Evolutionary conservation across 2,888 invertebrate genomes (phyloP), one percentile per base, ranked within the genome.

Genomic region (Oegoconia quadripuncta): DNA sequence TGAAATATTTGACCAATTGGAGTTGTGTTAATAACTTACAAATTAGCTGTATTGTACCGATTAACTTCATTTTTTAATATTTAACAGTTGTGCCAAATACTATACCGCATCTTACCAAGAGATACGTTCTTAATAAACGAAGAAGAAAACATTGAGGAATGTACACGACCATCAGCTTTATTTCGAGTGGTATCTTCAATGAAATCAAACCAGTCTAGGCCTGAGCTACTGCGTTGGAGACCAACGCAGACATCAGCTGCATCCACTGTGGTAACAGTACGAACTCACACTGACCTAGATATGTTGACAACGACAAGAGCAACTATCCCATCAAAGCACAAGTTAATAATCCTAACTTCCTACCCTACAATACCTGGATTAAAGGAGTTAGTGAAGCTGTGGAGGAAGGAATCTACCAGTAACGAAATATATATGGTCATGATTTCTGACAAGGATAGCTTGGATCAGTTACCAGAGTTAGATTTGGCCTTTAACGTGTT

Each of bases 401-500:
- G 66, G 65, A 63, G 67, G 37, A 55, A 46, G 23, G 61, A 59
- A 8, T 35, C 47, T 5, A 44, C 57, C n/a, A 46, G 53, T 12
- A 65, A 64, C 28, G 52, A 64, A 34, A 50, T 75, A 23, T 52
- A 56, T 13, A 39, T 74, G 14, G 37, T 71, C n/a, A 62, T 62
- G 50, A 44, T 66, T 6, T 67, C 65, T 15, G 52, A 65, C 30
- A 59, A 59, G 33, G 46, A 59, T 17, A 46, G 35, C 16, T 34
- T 67, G 15, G 59, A 59, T 17, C 48, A 69, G 32, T 31, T 71
- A n/a, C 64, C 72, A 0, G 53, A 66, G 25, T 41, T 66, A 12
- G 56, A 70, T 42, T 47, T 75, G 17, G 60, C 60, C 1, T 62
- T 53, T 30, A 70, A 57, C 23, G 50, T 68, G n/a, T 36, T 67